A percentile compares a stretch with the other conserved stretches of the same genome.
phyloP scores from a whole-genome alignment of 2,888 invertebrate genomes.

The Scotopteryx bipunctaria region DNA sequence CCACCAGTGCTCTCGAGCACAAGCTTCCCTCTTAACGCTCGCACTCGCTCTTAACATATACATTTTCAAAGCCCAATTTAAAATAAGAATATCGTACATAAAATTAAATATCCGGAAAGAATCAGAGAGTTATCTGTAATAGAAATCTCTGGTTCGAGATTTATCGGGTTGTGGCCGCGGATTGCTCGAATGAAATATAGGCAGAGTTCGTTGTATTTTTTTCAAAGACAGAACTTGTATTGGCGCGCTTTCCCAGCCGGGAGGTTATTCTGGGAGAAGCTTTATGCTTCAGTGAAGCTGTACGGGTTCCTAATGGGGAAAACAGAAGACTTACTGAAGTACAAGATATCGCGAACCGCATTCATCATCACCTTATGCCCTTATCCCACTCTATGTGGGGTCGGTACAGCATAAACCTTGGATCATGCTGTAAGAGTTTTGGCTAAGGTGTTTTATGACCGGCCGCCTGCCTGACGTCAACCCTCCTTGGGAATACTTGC shows the following conservation, averaged over 20 bases:
- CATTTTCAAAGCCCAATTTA: conserved; percentile 45
- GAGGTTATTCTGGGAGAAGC: conserved; percentile 16
- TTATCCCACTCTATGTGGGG: too few relatives aligned
- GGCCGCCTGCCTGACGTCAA: too few relatives aligned
- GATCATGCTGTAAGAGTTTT: too few relatives aligned
- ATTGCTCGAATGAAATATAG: conserved; percentile 74
- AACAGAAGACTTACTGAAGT: too few relatives aligned
- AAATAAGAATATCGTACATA: conserved; percentile 66
- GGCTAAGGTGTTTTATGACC: too few relatives aligned
- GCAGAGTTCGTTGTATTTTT: conserved; percentile 55
- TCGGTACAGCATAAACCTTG: too few relatives aligned
- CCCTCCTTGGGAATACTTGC: too few relatives aligned
- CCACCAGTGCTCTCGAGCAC: too few relatives aligned
- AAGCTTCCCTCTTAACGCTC: background rate
- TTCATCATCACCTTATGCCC: too few relatives aligned
- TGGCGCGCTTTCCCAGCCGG: conserved; percentile 48
- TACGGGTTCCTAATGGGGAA: too few relatives aligned
- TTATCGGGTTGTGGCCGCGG: conserved; percentile 72
- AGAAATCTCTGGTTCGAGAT: conserved; percentile 72
- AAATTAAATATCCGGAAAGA: conserved; percentile 80
- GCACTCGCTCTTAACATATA: conserved; percentile 7
- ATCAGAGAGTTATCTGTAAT: conserved; percentile 78
- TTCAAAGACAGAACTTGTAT: conserved; percentile 54
- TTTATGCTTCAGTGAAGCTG: too few relatives aligned
- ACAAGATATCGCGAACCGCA: too few relatives aligned